Base-by-base conservation (phyloP, 2,113 vertebrate species). In the Phylloscopus trochiloides region DNA sequence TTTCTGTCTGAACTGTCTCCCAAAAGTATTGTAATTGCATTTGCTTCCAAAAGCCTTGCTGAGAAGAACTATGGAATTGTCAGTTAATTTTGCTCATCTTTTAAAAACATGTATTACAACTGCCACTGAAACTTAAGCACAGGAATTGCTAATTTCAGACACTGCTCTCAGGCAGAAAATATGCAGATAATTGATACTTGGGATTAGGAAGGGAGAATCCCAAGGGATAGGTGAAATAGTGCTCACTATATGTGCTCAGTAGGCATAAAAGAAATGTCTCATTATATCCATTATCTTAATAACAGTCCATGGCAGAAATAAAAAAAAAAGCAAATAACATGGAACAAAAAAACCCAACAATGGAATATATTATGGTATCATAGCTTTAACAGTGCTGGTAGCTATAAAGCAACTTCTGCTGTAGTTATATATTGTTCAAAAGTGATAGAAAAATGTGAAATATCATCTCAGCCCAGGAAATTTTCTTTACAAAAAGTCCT, bases 101-200 rank as follows among this genome's bases (percentile, higher is more conserved):
- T 92, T 73, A 40, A 76, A 82, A 83, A 51, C 3, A 3, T 26
- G 26, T 42, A 31, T 80, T 93, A 74, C 26, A 70, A 48, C 29
- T 77, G 74, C 42, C 66, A 34, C 38, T 51, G 83, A 77, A 90
- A 79, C 31, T 63, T 51, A 71, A 82, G 57, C 45, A 71, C 18
- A 84, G 57, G 36, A 90, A 74, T 40, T 71, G 38, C 43, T 74
- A 19, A 88, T 88, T 88, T 77, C 83, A 91, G 72, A 62, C n/a
- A 22, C 42, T 88, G 32, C 36, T 91, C 63, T 81, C 88, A 86
- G 71, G 45, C 74, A 95, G 71, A 26, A 95, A 88, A 94, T 54
- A 80, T 22, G 54, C 47, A 80, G 83, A 88, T 77, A 93, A 94
- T 88, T 95, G 68, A 48, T 84, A 54, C 43, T 77, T 59, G 68